Base-by-base conservation (phyloP, 2,888 invertebrate species). In the Gastracanthus pulcherrimus region DNA sequence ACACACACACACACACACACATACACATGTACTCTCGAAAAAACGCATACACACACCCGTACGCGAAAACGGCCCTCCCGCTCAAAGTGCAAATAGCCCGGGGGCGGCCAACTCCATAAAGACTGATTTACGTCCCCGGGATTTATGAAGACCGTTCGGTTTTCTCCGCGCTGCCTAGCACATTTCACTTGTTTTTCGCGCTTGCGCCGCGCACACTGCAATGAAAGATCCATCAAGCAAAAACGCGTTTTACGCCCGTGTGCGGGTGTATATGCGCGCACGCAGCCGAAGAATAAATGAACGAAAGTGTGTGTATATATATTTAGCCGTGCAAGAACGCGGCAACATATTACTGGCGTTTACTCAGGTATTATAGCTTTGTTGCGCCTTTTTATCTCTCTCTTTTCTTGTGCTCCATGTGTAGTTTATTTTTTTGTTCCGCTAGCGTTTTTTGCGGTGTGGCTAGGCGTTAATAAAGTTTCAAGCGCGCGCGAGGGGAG, bases 121-220 rank as follows among this genome's bases (percentile, higher is more conserved):
- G 88, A 87, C 88, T 90, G 90, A 90, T 90, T 90, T 90, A 90
- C 89, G 89, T 86, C 86, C 86, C 84, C 48, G 23, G 87, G 88
- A 90, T 90, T 90, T 90, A 90, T 89, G 89, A 89, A 89, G 89
- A 89, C 87, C 86, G 88, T 89, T 90, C 87, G 89, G 87, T 89
- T 89, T 88, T 89, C 87, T 87, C 81, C 85, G 86, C 86, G n/a
- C n/a, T n/a, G n/a, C n/a, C n/a, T n/a, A n/a, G n/a, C 26, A 23
- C 4, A 16, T 38, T 89, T 88, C 88, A 87, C 87, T 86, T 84
- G 85, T 84, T 85, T 80, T 77, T 83, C 51, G 38, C 7, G 67
- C 23, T 51, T 72, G 76, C 66, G 38, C 74, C 38, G 36, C 36
- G 1, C 60, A 6, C 45, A 16, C 5, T n/a, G 62, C 51, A 55